Evolutionary conservation across 2,888 invertebrate species (phyloP), one percentile per base, ranked within the genome.

Genomic region (Dione juno): DNA sequence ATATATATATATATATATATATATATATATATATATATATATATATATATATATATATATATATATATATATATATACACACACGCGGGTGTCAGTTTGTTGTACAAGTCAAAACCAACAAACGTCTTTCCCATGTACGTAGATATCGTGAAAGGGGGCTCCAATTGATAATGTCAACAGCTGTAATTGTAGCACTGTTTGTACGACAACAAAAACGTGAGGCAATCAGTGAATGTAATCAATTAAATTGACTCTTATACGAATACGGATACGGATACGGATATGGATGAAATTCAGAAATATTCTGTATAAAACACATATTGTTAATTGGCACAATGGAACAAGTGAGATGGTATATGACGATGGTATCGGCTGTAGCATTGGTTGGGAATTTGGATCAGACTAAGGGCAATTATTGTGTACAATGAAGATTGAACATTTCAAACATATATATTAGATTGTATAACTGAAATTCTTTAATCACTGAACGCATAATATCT

Each of bases 191-290:
- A 59, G 52, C 66, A 50, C 66, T 63, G 69, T 66, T 61, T 72
- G 72, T 41, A 35, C 66, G 53, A 57, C 70, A 67, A 75, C 73
- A 75, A 72, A 78, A 75, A 75, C 70, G 73, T 65, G 74, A 65
- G 66, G 74, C 74, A 77, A 77, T 76, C 76, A 77, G 69, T 59
- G 71, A 70, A 75, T 75, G 74, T 74, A 76, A 77, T 70, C 70
- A 74, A 75, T 73, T 75, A 72, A 75, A 65, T 72, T 72, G 75
- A 75, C 75, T 75, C 73, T 64, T 50, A 71, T 68, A 70, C 73
- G 73, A 16, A 35, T 37, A 37, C 54, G 16, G 16, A 40, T 57
- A 57, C n/a, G n/a, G n/a, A n/a, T n/a, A 28, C 28, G 28, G 28
- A 28, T 28, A 28, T 40, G 57, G 40, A 16, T 37, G 9, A 35